Percentiles rank a stretch among this genome's conserved stretches.
Evolutionary conservation across 2,888 invertebrate species (phyloP).

Genomic region (Augochlorella aurata): DNA sequence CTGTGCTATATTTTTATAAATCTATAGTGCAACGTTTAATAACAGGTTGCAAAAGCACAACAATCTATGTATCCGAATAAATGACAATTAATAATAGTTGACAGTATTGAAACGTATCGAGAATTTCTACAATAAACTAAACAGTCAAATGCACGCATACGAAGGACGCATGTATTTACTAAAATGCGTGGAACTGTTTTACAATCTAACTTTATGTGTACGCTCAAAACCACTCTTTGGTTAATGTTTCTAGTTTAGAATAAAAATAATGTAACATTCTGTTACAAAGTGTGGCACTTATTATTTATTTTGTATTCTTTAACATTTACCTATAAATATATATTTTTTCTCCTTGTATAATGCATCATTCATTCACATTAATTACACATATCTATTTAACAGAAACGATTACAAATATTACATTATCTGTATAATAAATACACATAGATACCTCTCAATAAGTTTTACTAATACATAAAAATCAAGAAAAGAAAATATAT

Average conservation of each 20-base stretch:
- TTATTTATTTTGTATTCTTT: constrained; percentile 29
- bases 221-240: constrained; percentile 34
- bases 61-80: constrained; percentile 7
- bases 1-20: constrained; percentile 11
- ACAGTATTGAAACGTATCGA: not conserved
- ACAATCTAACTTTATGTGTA: constrained; percentile 10
- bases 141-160: constrained; percentile 3
- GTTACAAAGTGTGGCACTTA: constrained; percentile 42
- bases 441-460: constrained; percentile 7
- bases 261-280: constrained; percentile 31
- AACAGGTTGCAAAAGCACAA: not conserved
- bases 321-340: constrained; percentile 37
- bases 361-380: constrained; percentile 25
- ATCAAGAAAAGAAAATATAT: not conserved
- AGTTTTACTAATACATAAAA: constrained; percentile 12
- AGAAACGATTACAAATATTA: constrained; percentile 19
- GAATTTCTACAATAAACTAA: constrained; percentile 12
- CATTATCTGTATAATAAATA: constrained; percentile 10
- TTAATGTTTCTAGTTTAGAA: constrained; percentile 29
- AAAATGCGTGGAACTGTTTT: constrained; percentile 14
- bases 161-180: not conserved
- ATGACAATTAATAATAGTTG: not conserved
- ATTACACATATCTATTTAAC: constrained; percentile 33
- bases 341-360: constrained; percentile 26
- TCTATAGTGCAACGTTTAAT: constrained; percentile 8